Base-by-base conservation (phyloP, 1,140 invertebrate species). In the Lepidurus arcticus region DNA sequence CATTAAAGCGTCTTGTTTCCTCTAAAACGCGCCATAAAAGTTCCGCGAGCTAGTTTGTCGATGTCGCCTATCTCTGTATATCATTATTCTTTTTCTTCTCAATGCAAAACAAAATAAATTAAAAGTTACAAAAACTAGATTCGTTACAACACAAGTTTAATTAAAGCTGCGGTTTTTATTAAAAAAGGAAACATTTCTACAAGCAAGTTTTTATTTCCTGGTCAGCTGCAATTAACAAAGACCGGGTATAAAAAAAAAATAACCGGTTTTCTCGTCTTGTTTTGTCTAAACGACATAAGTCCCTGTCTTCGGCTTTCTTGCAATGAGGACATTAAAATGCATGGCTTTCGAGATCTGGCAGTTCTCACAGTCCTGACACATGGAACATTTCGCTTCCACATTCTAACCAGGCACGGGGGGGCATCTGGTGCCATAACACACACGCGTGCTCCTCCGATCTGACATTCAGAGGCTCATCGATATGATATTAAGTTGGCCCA, bases 241-340 rank as follows among this genome's bases (percentile, higher is more conserved):
- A 34, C 34, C 4, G 53, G 9, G 0, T 4, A 65, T 13, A 65
- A 13, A n/a, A 9, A 21, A 16, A 21, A 13, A 65, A 21, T 65
- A 65, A 65, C 21, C 21, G 53, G 53, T n/a, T 13, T 21, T 21
- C 53, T 65, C 5, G 53, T 65, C 21, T 9, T 13, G 53, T 10
- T 7, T 65, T 65, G 53, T 65, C 53, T 65, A 7, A 65, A 13
- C 16, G 9, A 65, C 53, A 65, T 21, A 65, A 13, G 53, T 65
- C 53, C 7, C 13, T 65, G 53, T 65, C 53, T 65, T 65, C 53
- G 21, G 53, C 53, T 65, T 65, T 65, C 53, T n/a, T 65, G 16
- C 53, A 65, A 65, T 65, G 53, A 65, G 53, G 53, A 65, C 53
- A 65, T 65, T 65, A 65, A 65, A 65, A 65, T 65, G 53, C 53